These are phyloP conservation scores for Pterophyllum scalare DNA, from an alignment of 2,113 vertebrate genomes.

Conservation along the genomic window DNA sequence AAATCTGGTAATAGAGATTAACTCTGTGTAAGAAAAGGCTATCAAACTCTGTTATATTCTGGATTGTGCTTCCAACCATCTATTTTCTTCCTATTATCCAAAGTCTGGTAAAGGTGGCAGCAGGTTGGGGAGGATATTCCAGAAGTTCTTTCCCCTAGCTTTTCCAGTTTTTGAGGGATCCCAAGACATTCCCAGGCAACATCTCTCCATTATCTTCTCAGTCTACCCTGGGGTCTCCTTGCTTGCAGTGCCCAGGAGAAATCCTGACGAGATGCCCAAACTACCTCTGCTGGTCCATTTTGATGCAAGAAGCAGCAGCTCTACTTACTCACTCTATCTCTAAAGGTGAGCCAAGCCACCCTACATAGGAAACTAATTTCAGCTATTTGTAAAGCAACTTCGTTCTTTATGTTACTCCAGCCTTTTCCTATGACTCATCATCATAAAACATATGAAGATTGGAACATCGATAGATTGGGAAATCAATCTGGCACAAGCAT, in stretches of 20 bases:
- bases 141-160: background rate
- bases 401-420: background rate
- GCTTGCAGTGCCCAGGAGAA: background rate
- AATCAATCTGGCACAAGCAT: background rate
- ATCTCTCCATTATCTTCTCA: background rate
- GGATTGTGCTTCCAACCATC: background rate
- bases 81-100: background rate
- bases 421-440: background rate
- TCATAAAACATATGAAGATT: background rate
- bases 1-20: background rate
- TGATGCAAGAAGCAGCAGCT: background rate
- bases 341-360: background rate
- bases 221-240: background rate
- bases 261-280: background rate
- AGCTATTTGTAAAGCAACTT: background rate
- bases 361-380: background rate
- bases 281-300: background rate
- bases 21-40: background rate
- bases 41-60: background rate
- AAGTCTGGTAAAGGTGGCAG: background rate
- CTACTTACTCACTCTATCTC: background rate
- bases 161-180: background rate
- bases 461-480: too few species aligned
- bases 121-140: background rate
- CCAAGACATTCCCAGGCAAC: background rate